Conservation (phyloP, 2,797 vertebrate species). For the Pangasius sanitwongsei region DNA sequence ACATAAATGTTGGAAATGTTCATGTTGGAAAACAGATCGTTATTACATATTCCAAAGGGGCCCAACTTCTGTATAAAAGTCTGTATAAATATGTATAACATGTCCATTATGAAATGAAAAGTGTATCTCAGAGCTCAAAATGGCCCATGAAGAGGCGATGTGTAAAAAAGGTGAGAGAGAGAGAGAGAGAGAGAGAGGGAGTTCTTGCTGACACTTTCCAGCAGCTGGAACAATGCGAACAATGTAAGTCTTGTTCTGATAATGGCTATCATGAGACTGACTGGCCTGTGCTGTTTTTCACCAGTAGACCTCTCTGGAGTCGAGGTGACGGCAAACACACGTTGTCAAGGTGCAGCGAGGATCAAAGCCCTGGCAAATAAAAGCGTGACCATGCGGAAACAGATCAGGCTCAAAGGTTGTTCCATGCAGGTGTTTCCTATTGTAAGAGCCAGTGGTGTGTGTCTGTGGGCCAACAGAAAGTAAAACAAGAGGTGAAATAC, state of each 20-base stretch:
- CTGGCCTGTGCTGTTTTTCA: slow-evolving; percentile 8
- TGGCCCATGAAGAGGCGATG: neutral
- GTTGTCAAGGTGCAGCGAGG: slow-evolving; percentile 31
- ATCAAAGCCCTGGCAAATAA: slow-evolving; percentile 37
- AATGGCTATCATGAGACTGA: slow-evolving; percentile 34
- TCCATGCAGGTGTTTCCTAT: slow-evolving; percentile 48
- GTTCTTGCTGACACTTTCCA: slow-evolving; percentile 17
- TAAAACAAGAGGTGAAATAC: slow-evolving; percentile 1
- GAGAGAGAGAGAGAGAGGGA: neutral
- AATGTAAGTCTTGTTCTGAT: slow-evolving; percentile 32
- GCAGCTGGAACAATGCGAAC: slow-evolving; percentile 30
- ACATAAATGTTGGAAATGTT: neutral
- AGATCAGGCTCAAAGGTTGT: slow-evolving; percentile 34
- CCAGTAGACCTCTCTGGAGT: slow-evolving; percentile 24
- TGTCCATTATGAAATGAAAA: neutral
- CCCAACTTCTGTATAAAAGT: neutral
- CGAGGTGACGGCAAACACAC: neutral
- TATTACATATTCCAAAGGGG: neutral
- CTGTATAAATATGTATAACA: neutral
- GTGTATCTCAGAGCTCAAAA: neutral
- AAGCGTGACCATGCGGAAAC: slow-evolving; percentile 33
- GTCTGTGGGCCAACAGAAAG: neutral
- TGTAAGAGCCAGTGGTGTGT: slow-evolving; percentile 8
- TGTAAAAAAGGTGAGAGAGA: neutral
- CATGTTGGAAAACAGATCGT: neutral